Evolutionary conservation across 2,113 vertebrate species (phyloP).

Genomic region (Cyanistes caeruleus): DNA sequence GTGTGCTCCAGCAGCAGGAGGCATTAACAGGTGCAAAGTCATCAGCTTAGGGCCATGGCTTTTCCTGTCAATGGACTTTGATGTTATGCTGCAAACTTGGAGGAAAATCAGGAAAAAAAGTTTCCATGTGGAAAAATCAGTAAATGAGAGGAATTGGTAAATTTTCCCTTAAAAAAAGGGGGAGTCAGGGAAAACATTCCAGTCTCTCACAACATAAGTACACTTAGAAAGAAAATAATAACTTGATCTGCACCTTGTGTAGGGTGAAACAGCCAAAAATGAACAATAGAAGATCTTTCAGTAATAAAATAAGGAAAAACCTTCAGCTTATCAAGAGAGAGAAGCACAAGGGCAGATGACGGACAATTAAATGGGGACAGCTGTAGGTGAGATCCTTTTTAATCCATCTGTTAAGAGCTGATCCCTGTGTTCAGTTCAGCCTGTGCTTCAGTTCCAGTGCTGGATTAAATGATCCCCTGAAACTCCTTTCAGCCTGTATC

Average conservation of each 20-base stretch:
- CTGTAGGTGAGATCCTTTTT: background rate
- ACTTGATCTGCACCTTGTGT: background rate
- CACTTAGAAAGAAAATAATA: background rate
- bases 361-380: background rate
- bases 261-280: background rate
- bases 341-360: background rate
- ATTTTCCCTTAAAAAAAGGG: background rate
- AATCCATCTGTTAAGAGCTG: background rate
- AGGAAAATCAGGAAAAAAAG: background rate
- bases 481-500: background rate
- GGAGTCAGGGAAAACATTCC: background rate
- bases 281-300: background rate
- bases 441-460: slow-evolving; percentile 12
- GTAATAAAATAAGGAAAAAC: background rate
- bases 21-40: background rate
- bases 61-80: background rate
- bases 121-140: background rate
- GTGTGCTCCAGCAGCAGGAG: background rate
- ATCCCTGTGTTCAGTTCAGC: background rate
- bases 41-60: background rate
- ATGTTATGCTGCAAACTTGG: background rate
- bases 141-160: background rate
- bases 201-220: background rate
- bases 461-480: slow-evolving; percentile 15
- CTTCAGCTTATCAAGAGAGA: background rate